These are phyloP conservation scores for Anoncus sp. DNA, from an alignment of 2,888 invertebrate species.

Conservation along the genomic window DNA sequence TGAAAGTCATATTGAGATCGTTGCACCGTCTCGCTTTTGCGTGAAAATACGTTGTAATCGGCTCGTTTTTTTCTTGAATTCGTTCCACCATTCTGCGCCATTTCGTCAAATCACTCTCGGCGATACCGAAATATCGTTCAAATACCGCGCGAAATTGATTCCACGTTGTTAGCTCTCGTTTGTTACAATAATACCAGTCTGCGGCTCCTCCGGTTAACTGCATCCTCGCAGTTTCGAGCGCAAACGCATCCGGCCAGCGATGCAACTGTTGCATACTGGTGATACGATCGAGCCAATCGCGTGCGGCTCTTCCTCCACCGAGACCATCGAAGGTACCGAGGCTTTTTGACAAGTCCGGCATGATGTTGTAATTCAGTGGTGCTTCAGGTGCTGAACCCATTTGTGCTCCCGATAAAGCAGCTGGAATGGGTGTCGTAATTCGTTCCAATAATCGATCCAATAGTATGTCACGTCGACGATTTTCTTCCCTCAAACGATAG, in stretches of 20 bases:
- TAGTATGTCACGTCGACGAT: not conserved
- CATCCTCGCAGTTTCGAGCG: not conserved
- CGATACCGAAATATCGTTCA: not conserved
- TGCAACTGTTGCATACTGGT: not conserved
- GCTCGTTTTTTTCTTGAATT: conserved; percentile 6
- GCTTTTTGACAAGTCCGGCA: not conserved
- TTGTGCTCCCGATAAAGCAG: no score
- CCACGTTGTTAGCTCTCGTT: not conserved
- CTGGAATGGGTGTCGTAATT: not conserved
- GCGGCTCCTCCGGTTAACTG: not conserved
- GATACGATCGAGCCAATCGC: not conserved
- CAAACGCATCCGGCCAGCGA: not conserved
- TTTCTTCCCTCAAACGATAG: not conserved
- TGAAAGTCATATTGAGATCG: not conserved
- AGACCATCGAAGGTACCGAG: not conserved
- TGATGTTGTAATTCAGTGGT: not conserved
- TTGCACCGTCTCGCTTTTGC: not conserved
- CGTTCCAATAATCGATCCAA: not conserved
- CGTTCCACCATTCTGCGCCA: not conserved
- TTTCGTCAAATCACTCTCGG: not conserved
- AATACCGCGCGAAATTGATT: not conserved
- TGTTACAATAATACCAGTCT: not conserved
- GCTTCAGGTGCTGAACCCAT: not conserved
- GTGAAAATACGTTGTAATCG: not conserved
- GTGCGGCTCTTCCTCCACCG: not conserved